Conservation (phyloP, 53 echinoderm and acorn worm genomes). For the Echinometra lucunter region DNA sequence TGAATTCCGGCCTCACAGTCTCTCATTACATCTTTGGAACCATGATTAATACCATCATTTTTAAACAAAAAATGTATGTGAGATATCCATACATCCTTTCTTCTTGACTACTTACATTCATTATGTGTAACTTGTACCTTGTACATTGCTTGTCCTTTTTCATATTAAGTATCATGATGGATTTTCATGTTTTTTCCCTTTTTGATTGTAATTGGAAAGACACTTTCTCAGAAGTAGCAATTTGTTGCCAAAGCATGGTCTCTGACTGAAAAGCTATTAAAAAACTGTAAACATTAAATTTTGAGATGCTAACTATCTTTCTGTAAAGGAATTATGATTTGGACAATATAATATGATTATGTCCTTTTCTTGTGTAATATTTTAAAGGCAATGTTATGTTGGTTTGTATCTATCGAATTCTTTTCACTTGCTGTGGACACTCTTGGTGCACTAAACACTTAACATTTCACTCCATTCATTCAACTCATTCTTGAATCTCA, state of each 20-base stretch:
- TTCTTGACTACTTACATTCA: no score
- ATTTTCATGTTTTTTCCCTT: neutral
- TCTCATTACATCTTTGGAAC: no score
- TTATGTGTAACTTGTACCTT: no score
- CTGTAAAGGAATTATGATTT: neutral
- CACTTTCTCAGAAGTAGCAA: neutral
- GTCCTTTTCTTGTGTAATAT: neutral
- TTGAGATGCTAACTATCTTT: neutral
- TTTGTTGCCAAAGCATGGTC: neutral
- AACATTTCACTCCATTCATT: slow-evolving; percentile 8
- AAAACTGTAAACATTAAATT: neutral
- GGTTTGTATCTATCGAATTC: neutral
- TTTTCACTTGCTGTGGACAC: neutral
- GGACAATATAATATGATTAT: neutral
- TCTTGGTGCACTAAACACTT: slow-evolving; percentile 6
- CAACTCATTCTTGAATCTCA: slow-evolving; percentile 23
- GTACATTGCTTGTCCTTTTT: neutral
- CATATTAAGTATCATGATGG: neutral
- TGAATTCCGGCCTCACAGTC: no score
- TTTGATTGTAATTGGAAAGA: neutral
- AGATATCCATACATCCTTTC: no score
- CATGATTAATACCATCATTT: no score
- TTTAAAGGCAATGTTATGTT: neutral
- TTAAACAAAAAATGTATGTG: no score
- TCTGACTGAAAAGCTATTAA: neutral